These are phyloP conservation scores for Aplysia californica DNA, from an alignment of 1,140 invertebrate genomes.

Conservation along the genomic window DNA sequence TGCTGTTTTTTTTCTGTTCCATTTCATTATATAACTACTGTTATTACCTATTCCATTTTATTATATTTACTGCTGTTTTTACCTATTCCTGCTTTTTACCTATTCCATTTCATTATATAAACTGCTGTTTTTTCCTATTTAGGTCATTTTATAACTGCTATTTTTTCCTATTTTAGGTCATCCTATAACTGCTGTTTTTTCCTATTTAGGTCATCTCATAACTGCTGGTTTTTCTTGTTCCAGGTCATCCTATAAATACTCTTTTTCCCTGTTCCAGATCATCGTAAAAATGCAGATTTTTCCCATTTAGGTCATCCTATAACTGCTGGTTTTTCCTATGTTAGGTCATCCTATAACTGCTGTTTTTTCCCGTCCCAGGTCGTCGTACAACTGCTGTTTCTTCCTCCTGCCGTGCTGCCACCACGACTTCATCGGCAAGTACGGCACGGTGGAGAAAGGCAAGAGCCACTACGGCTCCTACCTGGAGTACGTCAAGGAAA, in stretches of 20 bases:
- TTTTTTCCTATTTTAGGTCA: background rate
- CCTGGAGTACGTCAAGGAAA: constrained; percentile 78
- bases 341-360: background rate
- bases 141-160: background rate
- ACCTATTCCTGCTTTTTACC: no score
- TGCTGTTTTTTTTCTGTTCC: background rate
- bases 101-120: no score
- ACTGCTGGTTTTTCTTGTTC: background rate
- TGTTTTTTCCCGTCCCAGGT: constrained; percentile 57
- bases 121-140: background rate
- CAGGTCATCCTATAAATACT: background rate
- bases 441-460: constrained; percentile 64
- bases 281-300: background rate
- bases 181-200: no score
- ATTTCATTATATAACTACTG: background rate
- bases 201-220: no score
- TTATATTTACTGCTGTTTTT: no score
- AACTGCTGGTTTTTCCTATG: background rate
- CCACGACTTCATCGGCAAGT: constrained; percentile 89
- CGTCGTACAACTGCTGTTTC: constrained; percentile 73
- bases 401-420: constrained; percentile 96
- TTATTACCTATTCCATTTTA: no score
- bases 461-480: constrained; percentile 81
- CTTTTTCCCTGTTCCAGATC: constrained; percentile 43
- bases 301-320: background rate